Percentiles rank a stretch among this genome's conserved stretches.
Evolutionary conservation across 2,888 invertebrate genomes (phyloP).

Genomic region (Nomada ruficornis): DNA sequence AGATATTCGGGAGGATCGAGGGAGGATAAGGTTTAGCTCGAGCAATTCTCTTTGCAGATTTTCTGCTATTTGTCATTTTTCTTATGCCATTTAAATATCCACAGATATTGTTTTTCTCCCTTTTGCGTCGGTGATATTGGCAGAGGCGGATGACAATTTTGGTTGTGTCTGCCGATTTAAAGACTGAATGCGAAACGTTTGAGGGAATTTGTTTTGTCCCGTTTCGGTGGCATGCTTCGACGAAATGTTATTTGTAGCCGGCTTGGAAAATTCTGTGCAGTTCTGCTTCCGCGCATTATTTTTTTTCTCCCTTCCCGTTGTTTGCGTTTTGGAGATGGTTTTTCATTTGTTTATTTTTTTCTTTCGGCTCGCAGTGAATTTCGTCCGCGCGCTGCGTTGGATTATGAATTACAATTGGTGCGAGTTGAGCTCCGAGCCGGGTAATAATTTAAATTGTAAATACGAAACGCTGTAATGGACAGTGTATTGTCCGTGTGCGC

Average conservation of each 20-base stretch:
- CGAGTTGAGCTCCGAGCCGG: constrained; percentile 5
- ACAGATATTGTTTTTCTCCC: too few relatives aligned
- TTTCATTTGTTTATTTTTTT: background rate
- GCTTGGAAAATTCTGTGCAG: constrained; percentile 19
- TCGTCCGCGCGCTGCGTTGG: constrained; percentile 4
- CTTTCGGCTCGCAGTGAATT: background rate
- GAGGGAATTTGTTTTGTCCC: constrained; percentile 24
- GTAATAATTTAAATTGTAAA: constrained; percentile 16
- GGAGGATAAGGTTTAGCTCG: background rate
- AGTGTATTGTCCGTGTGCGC: background rate
- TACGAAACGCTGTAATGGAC: background rate
- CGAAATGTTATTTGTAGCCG: constrained; percentile 19
- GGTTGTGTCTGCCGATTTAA: background rate
- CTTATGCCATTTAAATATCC: background rate
- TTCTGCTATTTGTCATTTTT: background rate
- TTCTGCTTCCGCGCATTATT: background rate
- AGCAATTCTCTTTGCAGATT: too few relatives aligned
- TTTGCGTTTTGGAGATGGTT: background rate
- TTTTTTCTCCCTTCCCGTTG: background rate
- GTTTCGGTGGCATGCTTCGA: background rate
- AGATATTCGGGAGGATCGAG: background rate
- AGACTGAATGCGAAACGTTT: constrained; percentile 16
- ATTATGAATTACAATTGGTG: constrained; percentile 25
- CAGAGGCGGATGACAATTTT: background rate
- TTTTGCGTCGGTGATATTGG: background rate